Evolutionary conservation across 2,797 vertebrate species (phyloP), one percentile per base, ranked within the genome.

Genomic region (Microtus obscurus): DNA sequence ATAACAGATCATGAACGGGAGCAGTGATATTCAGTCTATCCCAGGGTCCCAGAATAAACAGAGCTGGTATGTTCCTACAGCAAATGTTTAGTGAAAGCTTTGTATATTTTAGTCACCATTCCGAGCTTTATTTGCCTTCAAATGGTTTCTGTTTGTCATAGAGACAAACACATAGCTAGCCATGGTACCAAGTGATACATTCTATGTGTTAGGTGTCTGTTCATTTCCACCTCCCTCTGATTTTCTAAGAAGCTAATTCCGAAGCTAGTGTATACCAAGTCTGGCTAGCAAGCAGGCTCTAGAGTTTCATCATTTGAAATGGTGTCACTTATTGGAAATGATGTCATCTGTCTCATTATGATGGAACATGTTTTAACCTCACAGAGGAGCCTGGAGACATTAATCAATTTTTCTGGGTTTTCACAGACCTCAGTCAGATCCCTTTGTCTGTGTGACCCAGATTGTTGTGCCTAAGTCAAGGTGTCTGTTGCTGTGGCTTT

Each of bases 361-460:
- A 13, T 69, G 23, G 89, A 89, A 63, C 45, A 86, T 53, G 81
- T 76, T 95, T 95, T 89, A 61, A 25, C 92, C 27, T 43, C n/a
- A 31, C 27, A 23, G 76, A 89, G 82, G 51, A 89, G 27, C 89
- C 91, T 48, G 11, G 56, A 82, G 87, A 67, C 63, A 78, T 43
- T 77, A 40, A 21, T 76, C 29, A 25, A 0, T 87, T 80, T 56
- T 56, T 85, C 53, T 2, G 2, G 63, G 7, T 80, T 53, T 71
- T 88, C 59, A 43, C 29, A 87, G 76, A 91, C 29, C 21, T 90
- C 65, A 69, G 53, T 73, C 63, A 86, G 31, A 21, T 43, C 53
- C 92, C n/a, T 96, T 92, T 93, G 76, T 94, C 80, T 56, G 40
- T 80, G 43, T 73, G 80, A n/a, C 90, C 65, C 71, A 95, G 86